Evolutionary conservation across 1,140 invertebrate genomes (phyloP), one percentile per base, ranked within the genome.

Genomic region (Bacillus rossius): DNA sequence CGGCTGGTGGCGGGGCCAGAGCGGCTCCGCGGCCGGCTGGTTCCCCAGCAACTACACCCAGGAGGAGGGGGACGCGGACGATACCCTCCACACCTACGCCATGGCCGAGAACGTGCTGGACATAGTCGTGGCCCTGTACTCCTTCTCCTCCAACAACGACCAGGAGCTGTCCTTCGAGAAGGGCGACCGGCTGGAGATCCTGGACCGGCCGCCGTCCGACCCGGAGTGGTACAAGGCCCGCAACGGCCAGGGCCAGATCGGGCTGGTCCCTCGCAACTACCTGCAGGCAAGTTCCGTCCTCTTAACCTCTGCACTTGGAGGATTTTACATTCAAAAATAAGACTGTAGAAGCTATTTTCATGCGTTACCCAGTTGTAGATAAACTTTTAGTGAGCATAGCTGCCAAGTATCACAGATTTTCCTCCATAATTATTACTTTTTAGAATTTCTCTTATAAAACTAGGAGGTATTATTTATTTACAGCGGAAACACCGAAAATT

Each of bases 1-100:
- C 81, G 98, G 97, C 26, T 99, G 97, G 97, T 99, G 96, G 96
- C 84, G 95, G 69, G 97, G 96, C 25, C 91, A 94, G 77, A 92
- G 85, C 74, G 86, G 80, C 70, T 87, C 79, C 67, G 83, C 79
- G 65, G 85, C 84, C 64, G 96, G 96, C 59, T 88, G 96, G 97
- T 99, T 99, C 75, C 97, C 96, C 17, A 96, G 93, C 38, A 99
- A 99, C 78, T 99, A 99, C 76, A 95, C 94, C 47, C 91, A 94
- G 72, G 91, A 97, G 75, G 93, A 96, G 71, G 83, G 87, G 66
- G 77, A 83, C 55, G 67, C 71, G 47, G 89, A 92, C 66, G 89
- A 92, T 66, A 88, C 88, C 22, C 81, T 91, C 25, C 90, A 96
- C 70, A 92, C 92, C 45, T 92, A 95, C 73, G 88, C 92, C 47